Conservation (phyloP, 2,888 invertebrate genomes). For the Drosophila infuscata region DNA sequence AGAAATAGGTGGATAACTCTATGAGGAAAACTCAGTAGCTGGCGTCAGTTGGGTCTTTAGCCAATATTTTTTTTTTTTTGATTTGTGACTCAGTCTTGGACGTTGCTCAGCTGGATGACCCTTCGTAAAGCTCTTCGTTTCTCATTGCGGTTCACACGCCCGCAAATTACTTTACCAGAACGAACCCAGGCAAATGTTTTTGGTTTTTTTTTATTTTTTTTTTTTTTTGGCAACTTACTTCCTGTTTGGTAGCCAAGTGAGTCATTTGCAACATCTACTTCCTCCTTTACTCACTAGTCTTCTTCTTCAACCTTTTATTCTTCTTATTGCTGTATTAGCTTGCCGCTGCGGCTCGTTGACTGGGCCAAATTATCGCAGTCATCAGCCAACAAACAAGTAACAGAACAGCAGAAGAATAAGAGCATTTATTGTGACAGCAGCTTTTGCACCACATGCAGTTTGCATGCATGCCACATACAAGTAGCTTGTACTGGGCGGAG, state of each 20-base stretch:
- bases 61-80: not conserved
- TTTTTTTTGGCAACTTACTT: conserved; percentile 38
- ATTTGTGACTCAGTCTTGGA: not conserved
- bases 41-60: not conserved
- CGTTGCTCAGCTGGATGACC: not conserved
- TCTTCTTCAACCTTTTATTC: not conserved
- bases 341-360: conserved; percentile 38
- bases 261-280: conserved; percentile 35
- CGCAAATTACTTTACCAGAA: conserved; percentile 50
- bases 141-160: conserved; percentile 48
- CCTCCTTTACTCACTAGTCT: conserved; percentile 10
- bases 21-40: not conserved
- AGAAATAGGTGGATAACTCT: not conserved
- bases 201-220: not conserved
- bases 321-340: not conserved
- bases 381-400: conserved; percentile 9
- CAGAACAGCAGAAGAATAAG: not conserved
- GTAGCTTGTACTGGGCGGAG: not conserved
- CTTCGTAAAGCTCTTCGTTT: not conserved
- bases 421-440: not conserved
- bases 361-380: conserved; percentile 42
- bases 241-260: conserved; percentile 34
- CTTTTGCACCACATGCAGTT: not conserved
- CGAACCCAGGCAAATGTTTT: conserved; percentile 2
- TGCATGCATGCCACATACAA: not conserved